Base-by-base conservation (phyloP, 1,140 invertebrate species). In the Stegodyphus mimosarum region DNA sequence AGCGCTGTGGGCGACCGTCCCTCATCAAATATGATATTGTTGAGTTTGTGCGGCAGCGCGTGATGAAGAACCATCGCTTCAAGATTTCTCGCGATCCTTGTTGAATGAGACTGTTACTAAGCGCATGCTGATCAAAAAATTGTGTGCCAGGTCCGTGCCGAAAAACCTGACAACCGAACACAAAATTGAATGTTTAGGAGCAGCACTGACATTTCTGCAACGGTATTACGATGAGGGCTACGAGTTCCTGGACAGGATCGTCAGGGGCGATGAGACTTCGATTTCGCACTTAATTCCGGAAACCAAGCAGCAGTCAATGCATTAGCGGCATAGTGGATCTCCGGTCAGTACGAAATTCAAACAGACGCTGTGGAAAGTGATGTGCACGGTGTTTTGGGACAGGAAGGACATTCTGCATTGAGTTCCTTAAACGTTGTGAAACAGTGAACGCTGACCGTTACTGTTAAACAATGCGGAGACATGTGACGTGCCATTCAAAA, bases 341-440 rank as follows among this genome's bases (percentile, higher is more conserved):
- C 69, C 17, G 7, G 48, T 70, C 18, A 33, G 69, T 15, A 70
- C 7, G 48, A 70, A 70, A 70, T 33, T 70, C 69, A 33, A 70
- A 70, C 7, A 70, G 69, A 66, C 17, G 64, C 64, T 66, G 64
- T 66, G 64, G 64, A n/a, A n/a, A n/a, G n/a, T n/a, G n/a, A n/a
- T n/a, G n/a, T 66, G 70, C 13, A 52, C 70, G 7, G 70, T 72
- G 48, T 72, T 72, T 49, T 72, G 70, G 70, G 70, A 72, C 70
- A 51, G 10, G 49, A 49, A 52, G 6, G 70, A 13, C 50, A 51
- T n/a, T 51, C 13, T 11, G 10, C 50, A 51, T 72, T 49, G 70
- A 50, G 13, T 73, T 73, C 51, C 51, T n/a, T 6, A 11, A 5
- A 73, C 7, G 51, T 49, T 48, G 71, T 73, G 64, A 66, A 49